Evolutionary conservation across 64 coral and sea anemone species (phyloP), one percentile per base, ranked within the genome.

Genomic region (Cladopsammia gracilis): DNA sequence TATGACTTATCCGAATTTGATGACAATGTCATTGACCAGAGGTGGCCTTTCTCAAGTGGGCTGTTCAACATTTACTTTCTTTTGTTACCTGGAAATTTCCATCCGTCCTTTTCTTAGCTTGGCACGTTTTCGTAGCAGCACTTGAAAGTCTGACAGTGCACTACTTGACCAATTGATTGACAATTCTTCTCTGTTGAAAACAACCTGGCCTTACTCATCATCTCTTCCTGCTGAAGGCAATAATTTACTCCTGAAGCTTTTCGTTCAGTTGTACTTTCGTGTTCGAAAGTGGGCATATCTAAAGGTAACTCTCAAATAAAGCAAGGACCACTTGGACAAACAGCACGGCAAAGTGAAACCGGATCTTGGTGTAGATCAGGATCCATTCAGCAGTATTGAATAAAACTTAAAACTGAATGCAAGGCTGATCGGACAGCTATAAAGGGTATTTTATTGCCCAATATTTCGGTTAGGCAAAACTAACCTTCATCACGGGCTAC

Each of bases 81-180:
- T 87, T 70, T 86, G 59, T 56, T 70, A 22, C 14, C 64, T 86
- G 0, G 83, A 86, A 70, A 50, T 67, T 62, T 70, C 83, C 5
- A 71, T 86, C 48, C 6, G 83, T 23, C 83, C 83, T 69, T 86
- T 66, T 70, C 65, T 86, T 20, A 86, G 49, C 26, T 7, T 86
- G 8, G 8, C 64, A 69, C 10, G 67, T 22, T 86, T 86, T n/a
- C 44, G 65, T 6, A 23, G 12, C 49, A 86, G 79, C 50, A 58
- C 79, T 18, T 2, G 64, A 20, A 52, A 68, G 67, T 86, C 83
- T 45, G 43, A 86, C 50, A 52, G 34, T 50, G 65, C 45, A n/a
- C 67, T 87, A 20, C 67, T 87, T 1, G 66, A 72, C 10, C 85
- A 87, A 73, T 71, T 87, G 16, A 42, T 87, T 22, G 64, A 72